Evolutionary conservation across 2,113 vertebrate genomes (phyloP).

Genomic region (Leucosticte australis): DNA sequence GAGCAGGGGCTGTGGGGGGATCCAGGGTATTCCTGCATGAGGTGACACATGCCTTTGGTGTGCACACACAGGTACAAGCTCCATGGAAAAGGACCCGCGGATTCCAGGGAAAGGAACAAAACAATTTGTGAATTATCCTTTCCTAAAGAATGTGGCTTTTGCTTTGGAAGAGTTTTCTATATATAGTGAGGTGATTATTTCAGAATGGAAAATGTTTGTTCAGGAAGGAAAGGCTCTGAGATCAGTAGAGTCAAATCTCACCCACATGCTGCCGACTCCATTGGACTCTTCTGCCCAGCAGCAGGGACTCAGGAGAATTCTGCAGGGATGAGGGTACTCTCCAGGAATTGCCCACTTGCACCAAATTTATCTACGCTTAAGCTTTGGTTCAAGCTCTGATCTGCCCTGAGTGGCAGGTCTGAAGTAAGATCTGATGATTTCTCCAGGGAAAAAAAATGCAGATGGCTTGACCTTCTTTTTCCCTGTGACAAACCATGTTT

Average conservation of each 20-base stretch:
- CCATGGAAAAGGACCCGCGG: background rate
- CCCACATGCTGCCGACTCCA: background rate
- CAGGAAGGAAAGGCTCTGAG: constrained; percentile 67
- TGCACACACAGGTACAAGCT: background rate
- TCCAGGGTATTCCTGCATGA: background rate
- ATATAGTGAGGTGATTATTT: constrained; percentile 45
- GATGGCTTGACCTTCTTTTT: background rate
- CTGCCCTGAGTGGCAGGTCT: background rate
- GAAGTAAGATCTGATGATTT: background rate
- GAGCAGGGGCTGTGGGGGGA: background rate
- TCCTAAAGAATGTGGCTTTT: background rate
- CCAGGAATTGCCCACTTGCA: background rate
- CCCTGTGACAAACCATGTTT: background rate
- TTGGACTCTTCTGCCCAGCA: background rate
- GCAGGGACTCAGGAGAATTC: background rate
- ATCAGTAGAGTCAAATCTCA: constrained; percentile 44
- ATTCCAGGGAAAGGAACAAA: background rate
- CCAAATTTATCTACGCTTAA: accelerated
- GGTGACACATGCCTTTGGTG: background rate
- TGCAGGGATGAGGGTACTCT: background rate
- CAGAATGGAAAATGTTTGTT: constrained; percentile 62
- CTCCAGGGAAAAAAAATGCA: background rate
- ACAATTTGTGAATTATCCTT: background rate
- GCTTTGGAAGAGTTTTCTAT: constrained; percentile 27
- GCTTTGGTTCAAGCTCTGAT: background rate